Percentiles rank a stretch among this genome's conserved stretches.
phyloP scores from a whole-genome alignment of 1,140 invertebrate species.

The Drosophila sp. region DNA sequence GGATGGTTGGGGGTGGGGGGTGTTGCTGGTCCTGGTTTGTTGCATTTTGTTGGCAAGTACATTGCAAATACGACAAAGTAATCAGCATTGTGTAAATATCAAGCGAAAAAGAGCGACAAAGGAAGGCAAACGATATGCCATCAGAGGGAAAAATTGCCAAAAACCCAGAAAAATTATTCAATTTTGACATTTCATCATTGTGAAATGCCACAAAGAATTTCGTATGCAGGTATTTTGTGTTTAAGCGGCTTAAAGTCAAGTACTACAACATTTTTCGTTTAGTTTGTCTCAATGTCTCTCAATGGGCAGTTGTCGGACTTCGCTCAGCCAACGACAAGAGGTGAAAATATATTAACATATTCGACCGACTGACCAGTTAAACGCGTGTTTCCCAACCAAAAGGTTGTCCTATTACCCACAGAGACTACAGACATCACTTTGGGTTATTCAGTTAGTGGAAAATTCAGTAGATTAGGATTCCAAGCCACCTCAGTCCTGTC shows the following conservation, averaged over 20 bases:
- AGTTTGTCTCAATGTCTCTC: constrained; percentile 24
- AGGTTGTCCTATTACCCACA: constrained; percentile 21
- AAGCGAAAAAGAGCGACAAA: constrained; percentile 43
- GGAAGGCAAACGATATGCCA: constrained; percentile 51
- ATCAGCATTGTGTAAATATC: constrained; percentile 67
- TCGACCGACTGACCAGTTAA: constrained; percentile 39
- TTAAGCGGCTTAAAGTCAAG: constrained; percentile 36
- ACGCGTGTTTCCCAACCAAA: constrained; percentile 28
- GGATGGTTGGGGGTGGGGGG: neutral
- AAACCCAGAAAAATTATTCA: neutral
- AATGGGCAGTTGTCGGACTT: constrained; percentile 63
- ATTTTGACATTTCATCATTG: neutral
- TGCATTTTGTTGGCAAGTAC: constrained; percentile 63
- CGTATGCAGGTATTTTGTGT: neutral
- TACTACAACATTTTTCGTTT: constrained; percentile 20
- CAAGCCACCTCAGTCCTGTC: neutral
- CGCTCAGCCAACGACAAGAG: constrained; percentile 42
- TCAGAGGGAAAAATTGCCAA: constrained; percentile 25
- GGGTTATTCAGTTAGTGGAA: too few species aligned
- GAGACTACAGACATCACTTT: neutral
- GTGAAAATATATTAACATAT: constrained; percentile 39
- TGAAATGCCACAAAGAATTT: neutral
- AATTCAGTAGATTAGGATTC: neutral
- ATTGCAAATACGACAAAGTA: constrained; percentile 62
- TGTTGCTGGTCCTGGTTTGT: constrained; percentile 15